A percentile compares a stretch with the other conserved stretches of the same genome.
These are phyloP conservation scores for Apis dorsata DNA, from an alignment of 1,140 invertebrate genomes.

Conservation along the genomic window DNA sequence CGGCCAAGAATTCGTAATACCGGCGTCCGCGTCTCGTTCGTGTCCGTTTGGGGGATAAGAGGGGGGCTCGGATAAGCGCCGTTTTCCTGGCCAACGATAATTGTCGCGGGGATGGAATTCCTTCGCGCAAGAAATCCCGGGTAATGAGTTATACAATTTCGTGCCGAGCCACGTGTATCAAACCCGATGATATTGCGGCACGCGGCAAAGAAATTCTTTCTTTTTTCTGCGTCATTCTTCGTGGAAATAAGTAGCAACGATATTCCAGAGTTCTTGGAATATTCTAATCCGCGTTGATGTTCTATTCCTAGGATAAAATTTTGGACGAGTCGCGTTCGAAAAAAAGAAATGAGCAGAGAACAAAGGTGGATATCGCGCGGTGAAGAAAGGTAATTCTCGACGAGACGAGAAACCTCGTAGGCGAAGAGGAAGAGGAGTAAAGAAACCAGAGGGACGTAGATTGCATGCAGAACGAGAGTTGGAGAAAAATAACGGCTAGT, in stretches of 20 bases:
- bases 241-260: too few species aligned
- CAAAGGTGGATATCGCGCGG: not conserved
- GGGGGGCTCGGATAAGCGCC: constrained; percentile 39
- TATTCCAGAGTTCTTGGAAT: too few species aligned
- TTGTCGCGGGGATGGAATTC: constrained; percentile 51
- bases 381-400: too few species aligned
- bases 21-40: constrained; percentile 35
- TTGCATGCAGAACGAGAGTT: not conserved
- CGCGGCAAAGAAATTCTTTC: too few species aligned
- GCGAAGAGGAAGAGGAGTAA: too few species aligned
- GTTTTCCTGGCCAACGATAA: constrained; percentile 49
- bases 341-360: too few species aligned
- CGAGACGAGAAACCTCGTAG: too few species aligned
- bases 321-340: too few species aligned
- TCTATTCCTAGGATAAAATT: too few species aligned
- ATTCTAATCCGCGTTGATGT: too few species aligned
- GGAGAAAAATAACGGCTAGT: constrained; percentile 36
- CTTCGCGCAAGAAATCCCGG: constrained; percentile 36
- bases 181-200: not conserved
- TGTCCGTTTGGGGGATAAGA: constrained; percentile 15
- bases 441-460: not conserved
- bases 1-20: constrained; percentile 50
- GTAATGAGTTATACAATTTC: constrained; percentile 61
- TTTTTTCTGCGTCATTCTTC: too few species aligned
- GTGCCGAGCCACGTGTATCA: not conserved